Percentiles rank a stretch among this genome's conserved stretches.
Conservation (phyloP, 2,113 vertebrate genomes). For the Albula glossodonta region DNA sequence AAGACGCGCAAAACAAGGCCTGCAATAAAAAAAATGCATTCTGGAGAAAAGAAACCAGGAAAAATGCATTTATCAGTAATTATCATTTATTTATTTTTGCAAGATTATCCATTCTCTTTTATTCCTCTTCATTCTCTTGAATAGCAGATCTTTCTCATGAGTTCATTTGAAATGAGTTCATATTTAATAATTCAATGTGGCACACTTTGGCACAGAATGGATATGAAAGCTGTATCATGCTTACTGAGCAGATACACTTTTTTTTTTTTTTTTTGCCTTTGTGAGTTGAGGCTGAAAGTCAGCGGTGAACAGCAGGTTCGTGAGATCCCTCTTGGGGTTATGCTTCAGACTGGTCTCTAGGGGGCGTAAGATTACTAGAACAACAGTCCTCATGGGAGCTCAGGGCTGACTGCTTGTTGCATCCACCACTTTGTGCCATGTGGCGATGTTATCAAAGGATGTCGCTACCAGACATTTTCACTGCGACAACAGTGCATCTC, state of each 20-base stretch:
- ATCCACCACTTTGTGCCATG: neutral
- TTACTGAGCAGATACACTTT: neutral
- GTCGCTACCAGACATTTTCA: neutral
- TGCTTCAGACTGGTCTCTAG: neutral
- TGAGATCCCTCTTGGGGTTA: neutral
- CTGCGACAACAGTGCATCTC: too few relatives aligned
- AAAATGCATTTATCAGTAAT: neutral
- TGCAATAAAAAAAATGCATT: too few relatives aligned
- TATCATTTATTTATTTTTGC: neutral
- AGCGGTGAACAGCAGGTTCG: neutral
- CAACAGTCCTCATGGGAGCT: neutral
- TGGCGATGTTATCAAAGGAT: neutral
- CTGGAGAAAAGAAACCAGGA: neutral
- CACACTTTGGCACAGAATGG: neutral
- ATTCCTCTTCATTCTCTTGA: neutral
- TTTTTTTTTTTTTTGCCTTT: neutral
- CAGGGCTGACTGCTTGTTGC: neutral
- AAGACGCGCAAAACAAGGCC: too few relatives aligned
- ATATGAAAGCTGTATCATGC: neutral
- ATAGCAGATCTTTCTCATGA: neutral
- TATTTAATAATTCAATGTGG: neutral
- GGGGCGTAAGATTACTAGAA: slow-evolving; percentile 12
- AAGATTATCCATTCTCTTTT: neutral
- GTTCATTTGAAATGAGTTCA: neutral
- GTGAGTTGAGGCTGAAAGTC: neutral